A percentile compares a stretch with the other conserved stretches of the same genome.
Conservation (phyloP, 2,797 vertebrate genomes). For the Psittacula echo region DNA sequence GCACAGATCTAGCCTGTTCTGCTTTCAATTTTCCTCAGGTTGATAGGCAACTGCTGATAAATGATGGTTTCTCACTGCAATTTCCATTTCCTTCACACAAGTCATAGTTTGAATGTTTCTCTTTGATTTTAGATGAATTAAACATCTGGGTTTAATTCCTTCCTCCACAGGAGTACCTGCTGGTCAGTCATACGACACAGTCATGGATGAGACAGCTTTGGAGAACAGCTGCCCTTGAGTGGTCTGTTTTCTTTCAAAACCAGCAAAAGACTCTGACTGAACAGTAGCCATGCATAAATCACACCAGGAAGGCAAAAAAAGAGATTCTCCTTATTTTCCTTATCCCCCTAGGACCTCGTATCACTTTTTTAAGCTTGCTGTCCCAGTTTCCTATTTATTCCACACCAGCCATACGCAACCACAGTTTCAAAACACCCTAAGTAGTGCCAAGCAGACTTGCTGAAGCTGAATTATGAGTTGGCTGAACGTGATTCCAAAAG, state of each 20-base stretch:
- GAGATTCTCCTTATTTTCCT: not conserved
- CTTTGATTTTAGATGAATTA: conserved; percentile 1
- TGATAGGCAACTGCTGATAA: not conserved
- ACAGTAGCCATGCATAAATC: not conserved
- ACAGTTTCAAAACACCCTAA: not conserved
- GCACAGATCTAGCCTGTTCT: not conserved
- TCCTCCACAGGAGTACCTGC: not conserved
- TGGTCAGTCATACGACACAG: not conserved
- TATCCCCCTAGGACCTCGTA: not conserved
- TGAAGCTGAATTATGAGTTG: not conserved
- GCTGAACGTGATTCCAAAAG: not conserved
- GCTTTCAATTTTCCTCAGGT: not conserved
- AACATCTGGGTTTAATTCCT: not conserved
- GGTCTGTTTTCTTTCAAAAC: not conserved
- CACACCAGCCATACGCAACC: not conserved
- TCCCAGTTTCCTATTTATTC: conserved; percentile 24
- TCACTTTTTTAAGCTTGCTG: not conserved
- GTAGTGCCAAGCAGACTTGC: not conserved
- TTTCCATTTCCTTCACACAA: not conserved
- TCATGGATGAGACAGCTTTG: not conserved
- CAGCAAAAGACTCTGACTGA: not conserved
- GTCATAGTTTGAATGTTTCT: not conserved
- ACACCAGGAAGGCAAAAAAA: not conserved
- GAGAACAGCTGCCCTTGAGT: not conserved
- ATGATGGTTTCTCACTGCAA: not conserved